Percentiles rank a stretch among this genome's conserved stretches.
Evolutionary conservation across 2,113 vertebrate species (phyloP).

Genomic region (Thinocorus orbignyianus): DNA sequence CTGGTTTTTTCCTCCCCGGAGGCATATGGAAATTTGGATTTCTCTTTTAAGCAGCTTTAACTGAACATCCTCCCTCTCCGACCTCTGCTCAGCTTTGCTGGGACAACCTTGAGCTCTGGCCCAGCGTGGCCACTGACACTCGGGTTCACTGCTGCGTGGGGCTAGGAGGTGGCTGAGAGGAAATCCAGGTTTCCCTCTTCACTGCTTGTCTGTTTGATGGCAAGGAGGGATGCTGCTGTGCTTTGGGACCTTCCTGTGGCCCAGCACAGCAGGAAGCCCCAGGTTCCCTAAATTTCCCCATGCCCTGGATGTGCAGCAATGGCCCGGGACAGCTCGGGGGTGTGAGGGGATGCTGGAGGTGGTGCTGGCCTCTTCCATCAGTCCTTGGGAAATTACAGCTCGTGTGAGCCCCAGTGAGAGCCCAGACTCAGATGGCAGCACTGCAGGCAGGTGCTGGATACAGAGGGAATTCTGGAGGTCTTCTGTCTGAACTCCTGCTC

Average conservation of each 20-base stretch:
- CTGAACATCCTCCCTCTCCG: background rate
- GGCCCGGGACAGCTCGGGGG: background rate
- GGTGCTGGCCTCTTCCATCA: background rate
- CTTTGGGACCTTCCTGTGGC: background rate
- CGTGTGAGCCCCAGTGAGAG: rapidly evolving
- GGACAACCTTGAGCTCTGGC: conserved; percentile 21
- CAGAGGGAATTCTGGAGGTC: background rate
- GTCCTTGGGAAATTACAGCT: background rate
- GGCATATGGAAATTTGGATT: conserved; percentile 59
- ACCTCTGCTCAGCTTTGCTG: background rate
- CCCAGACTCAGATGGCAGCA: background rate
- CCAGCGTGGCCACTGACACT: rapidly evolving
- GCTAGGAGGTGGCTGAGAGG: background rate
- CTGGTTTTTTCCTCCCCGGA: background rate
- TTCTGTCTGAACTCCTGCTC: background rate
- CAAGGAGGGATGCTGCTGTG: rapidly evolving
- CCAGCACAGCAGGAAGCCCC: background rate
- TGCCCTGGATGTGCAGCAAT: background rate
- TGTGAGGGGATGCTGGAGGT: background rate
- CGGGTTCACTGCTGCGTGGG: rapidly evolving
- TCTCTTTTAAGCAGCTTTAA: conserved; percentile 67
- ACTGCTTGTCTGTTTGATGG: rapidly evolving
- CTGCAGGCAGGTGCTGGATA: background rate
- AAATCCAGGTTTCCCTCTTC: background rate
- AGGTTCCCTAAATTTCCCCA: rapidly evolving